Percentiles rank a stretch among this genome's conserved stretches.
These are phyloP conservation scores for Ahaetulla prasina DNA, from an alignment of 2,113 vertebrate genomes.

Conservation along the genomic window DNA sequence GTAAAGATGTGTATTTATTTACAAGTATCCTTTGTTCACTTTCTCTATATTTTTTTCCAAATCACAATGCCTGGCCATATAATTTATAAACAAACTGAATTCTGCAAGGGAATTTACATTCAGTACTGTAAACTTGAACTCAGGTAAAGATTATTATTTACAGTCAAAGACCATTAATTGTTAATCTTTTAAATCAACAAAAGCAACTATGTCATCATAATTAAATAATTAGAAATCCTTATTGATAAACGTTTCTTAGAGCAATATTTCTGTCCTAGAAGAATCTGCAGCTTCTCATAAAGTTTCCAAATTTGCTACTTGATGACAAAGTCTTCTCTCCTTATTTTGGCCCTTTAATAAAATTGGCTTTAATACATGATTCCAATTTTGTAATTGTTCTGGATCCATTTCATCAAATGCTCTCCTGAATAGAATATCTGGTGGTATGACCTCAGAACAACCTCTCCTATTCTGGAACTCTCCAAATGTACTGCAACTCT, in stretches of 20 bases:
- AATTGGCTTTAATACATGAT: background rate
- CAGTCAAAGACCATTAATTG: rapidly evolving
- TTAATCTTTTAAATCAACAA: background rate
- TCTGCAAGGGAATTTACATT: background rate
- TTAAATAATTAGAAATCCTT: background rate
- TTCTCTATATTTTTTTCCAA: background rate
- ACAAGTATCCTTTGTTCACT: background rate
- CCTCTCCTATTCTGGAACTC: background rate
- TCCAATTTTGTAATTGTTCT: background rate
- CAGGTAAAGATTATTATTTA: background rate
- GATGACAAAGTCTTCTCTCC: background rate
- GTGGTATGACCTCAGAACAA: background rate
- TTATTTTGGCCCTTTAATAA: background rate
- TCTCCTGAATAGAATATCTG: background rate
- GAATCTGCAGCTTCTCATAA: rapidly evolving
- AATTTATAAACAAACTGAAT: background rate
- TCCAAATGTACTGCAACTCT: background rate
- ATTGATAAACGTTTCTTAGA: background rate
- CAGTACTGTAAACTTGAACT: background rate
- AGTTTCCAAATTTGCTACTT: background rate
- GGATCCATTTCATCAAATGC: background rate
- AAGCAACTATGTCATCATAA: background rate
- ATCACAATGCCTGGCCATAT: background rate
- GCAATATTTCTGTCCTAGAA: background rate
- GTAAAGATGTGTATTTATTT: conserved; percentile 37